Evolutionary conservation across 2,113 vertebrate genomes (phyloP), one percentile per base, ranked within the genome.

Genomic region (Cephalopterus ornatus): DNA sequence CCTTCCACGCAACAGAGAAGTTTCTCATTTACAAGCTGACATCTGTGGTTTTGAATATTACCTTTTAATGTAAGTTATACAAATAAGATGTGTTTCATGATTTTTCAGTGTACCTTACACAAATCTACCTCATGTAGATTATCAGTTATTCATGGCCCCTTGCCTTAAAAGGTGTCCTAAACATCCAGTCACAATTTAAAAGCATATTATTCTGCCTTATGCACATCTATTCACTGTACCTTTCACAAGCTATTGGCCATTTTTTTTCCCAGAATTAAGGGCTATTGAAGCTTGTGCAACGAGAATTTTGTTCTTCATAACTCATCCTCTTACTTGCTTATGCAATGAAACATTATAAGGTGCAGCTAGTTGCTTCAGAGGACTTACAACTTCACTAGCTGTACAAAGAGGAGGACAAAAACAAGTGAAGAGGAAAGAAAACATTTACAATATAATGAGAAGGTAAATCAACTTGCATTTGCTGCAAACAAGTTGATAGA

Each of bases 391-490:
- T 98, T 96, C 77, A 55, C 80, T 70, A 68, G 65, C 88, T 91
- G 26, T 71, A 91, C 75, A 94, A 96, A 96, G 78, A 82, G 9
- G 73, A 97, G 94, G 93, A 97, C 84, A 97, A 97, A 97, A 91
- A 89, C 86, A 97, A 94, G 81, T 86, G 80, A 95, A 75, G 91
- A 96, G 79, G 71, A 87, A 90, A 88, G 71, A 95, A 95, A 97
- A 94, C 63, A 95, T 92, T 96, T 97, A 44, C 49, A 87, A 94
- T 37, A 83, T 88, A 97, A 97, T 96, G 79, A 97, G 66, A 94
- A 97, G 95, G 88, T 96, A 97, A 97, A 97, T 97, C 90, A 95
- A 89, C 59, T 96, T 95, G 85, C 4, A 92, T 96, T 97, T 97
- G 52, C 81, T 93, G 72, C 79, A 97, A 95, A 95, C 63, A 89